A percentile compares a stretch with the other conserved stretches of the same genome.
phyloP scores from a whole-genome alignment of 2,113 vertebrate species.

The Cnemophilus loriae region DNA sequence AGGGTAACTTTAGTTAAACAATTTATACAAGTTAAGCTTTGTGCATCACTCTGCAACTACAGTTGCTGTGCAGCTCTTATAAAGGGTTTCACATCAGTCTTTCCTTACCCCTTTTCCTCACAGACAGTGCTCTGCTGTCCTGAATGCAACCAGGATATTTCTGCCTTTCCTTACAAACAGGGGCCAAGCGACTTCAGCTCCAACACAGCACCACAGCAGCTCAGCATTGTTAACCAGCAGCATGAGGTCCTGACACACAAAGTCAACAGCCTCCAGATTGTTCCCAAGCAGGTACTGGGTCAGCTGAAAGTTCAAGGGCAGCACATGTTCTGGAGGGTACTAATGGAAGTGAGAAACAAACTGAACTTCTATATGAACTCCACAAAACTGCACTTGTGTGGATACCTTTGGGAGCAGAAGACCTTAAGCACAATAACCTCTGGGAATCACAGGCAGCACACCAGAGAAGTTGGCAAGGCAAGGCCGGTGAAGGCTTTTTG shows the following conservation, averaged over 20 bases:
- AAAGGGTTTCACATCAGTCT: background rate
- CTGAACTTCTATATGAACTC: background rate
- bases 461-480: background rate
- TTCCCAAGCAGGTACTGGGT: background rate
- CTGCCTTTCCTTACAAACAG: background rate
- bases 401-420: background rate
- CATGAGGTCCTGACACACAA: background rate
- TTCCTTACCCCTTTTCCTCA: background rate
- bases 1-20: background rate
- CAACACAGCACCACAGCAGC: background rate
- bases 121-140: background rate
- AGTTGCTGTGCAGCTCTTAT: background rate
- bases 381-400: background rate
- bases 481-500: background rate
- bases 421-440: background rate
- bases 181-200: background rate
- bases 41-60: background rate
- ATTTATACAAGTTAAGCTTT: background rate
- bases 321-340: background rate
- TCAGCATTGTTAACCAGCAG: background rate
- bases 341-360: background rate
- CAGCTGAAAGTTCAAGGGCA: background rate
- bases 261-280: background rate
- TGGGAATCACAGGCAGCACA: background rate
- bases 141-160: background rate